Conservation (phyloP, 2,797 vertebrate genomes). For the Cyclura pinguis region DNA sequence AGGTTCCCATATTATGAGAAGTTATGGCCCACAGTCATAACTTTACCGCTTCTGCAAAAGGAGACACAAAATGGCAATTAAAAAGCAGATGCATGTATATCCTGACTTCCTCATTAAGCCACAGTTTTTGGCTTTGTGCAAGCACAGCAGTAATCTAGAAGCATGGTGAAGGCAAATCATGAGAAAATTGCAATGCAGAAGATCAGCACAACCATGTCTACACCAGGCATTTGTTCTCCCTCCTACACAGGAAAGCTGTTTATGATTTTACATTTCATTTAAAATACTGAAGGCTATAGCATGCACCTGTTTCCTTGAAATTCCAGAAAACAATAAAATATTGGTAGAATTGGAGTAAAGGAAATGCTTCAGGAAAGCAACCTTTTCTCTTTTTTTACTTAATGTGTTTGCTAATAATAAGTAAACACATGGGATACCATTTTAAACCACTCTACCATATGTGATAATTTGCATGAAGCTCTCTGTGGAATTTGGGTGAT, state of each 20-base stretch:
- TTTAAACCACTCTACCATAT: not conserved
- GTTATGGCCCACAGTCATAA: not conserved
- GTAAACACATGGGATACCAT: too few relatives aligned
- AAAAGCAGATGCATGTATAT: not conserved
- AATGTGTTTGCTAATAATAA: not conserved
- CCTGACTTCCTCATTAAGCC: not conserved
- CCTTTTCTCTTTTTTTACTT: not conserved
- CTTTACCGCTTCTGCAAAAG: not conserved
- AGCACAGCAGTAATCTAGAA: not conserved
- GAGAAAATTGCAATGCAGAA: not conserved
- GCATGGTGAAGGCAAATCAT: not conserved
- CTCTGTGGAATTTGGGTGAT: not conserved
- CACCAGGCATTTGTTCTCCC: not conserved
- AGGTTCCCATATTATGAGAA: not conserved
- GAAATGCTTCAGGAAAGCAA: not conserved
- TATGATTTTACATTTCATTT: not conserved
- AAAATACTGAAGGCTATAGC: not conserved
- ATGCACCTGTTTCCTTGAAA: constrained; percentile 3
- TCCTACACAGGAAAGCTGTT: not conserved
- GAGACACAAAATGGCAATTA: not conserved
- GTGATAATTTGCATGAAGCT: not conserved
- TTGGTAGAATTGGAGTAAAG: constrained; percentile 25
- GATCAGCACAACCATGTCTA: not conserved
- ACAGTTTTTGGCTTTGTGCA: not conserved
- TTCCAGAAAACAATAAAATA: constrained; percentile 15